Evolutionary conservation across 2,888 invertebrate genomes (phyloP), one percentile per base, ranked within the genome.

Genomic region (Athalia cordata): DNA sequence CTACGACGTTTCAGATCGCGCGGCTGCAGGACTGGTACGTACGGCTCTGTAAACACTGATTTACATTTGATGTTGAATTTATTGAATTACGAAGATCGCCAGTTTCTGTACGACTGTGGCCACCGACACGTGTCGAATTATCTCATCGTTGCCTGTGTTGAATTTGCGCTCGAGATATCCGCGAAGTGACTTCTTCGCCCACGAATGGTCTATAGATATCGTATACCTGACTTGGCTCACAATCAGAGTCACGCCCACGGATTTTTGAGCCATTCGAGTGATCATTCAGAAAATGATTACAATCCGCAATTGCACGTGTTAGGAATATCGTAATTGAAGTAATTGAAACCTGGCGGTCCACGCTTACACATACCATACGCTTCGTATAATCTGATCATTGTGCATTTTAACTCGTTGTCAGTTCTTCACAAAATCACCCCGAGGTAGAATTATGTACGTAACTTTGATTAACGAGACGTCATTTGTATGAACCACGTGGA

Each of bases 41-140:
- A 43, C 13, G 57, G 13, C 47, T 8, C 45, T 72, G 72, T 3
- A 15, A 72, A 72, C 59, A 57, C 72, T 72, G 59, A 72, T 59
- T 59, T 43, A 59, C 59, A 72, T 59, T 47, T 72, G 72, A 47
- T 72, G 59, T 72, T 72, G 59, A 72, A 47, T 72, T 72, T 59
- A 57, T 72, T 47, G 72, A 72, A 72, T 72, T 72, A 7, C 57
- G 52, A 72, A 59, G 43, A 72, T 72, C 59, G 59, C 57, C 47
- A 52, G 57, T 72, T 29, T 72, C 45, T 72, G 72, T 57, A 45
- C 59, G 7, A 6, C 59, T 45, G 47, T 45, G 47, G 13, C 57
- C 72, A 72, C 57, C 57, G 72, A 72, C 72, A 72, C 72, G 72
- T 72, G 72, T 59, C 47, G 72, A 72, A 72, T 72, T 72, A 72